A percentile compares a stretch with the other conserved stretches of the same genome.
These are phyloP conservation scores for Napeogenes sylphis DNA, from an alignment of 2,888 invertebrate species.

Conservation along the genomic window DNA sequence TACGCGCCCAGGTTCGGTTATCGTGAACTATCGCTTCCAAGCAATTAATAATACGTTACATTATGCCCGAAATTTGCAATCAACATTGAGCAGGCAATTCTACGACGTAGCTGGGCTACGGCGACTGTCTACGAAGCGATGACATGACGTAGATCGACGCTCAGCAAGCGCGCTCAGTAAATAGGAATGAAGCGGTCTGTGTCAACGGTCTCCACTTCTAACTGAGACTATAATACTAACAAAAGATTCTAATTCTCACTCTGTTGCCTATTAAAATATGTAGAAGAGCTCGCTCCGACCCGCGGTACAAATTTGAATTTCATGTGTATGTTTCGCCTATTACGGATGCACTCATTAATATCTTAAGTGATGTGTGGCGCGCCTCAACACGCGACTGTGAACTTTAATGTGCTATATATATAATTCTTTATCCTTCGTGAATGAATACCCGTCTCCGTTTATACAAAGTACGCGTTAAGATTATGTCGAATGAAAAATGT, in stretches of 20 bases:
- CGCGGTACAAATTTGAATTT: constrained; percentile 76
- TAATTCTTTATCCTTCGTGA: constrained; percentile 32
- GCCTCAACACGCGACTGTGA: constrained; percentile 45
- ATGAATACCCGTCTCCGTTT: constrained; percentile 45
- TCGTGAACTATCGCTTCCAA: constrained; percentile 9
- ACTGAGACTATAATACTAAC: constrained; percentile 69
- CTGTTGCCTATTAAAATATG: constrained; percentile 77
- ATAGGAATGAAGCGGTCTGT: constrained; percentile 4
- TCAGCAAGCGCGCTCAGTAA: constrained; percentile 3
- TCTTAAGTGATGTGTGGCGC: constrained; percentile 74
- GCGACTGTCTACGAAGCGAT: constrained; percentile 17
- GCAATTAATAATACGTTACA: constrained; percentile 11
- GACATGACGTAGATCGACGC: constrained; percentile 7
- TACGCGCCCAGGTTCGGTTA: not conserved
- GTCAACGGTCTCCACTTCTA: constrained; percentile 34
- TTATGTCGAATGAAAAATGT: constrained; percentile 71
- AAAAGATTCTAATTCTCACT: constrained; percentile 78
- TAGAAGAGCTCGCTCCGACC: constrained; percentile 71
- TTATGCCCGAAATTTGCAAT: constrained; percentile 22
- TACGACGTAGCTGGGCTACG: constrained; percentile 25
- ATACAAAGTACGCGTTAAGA: constrained; percentile 66
- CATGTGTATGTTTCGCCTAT: constrained; percentile 77
- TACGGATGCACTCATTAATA: constrained; percentile 78
- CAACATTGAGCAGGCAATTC: constrained; percentile 18
- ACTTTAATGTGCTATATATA: constrained; percentile 42